Conservation (phyloP, 2,113 vertebrate species). For the Pao palembangensis region DNA sequence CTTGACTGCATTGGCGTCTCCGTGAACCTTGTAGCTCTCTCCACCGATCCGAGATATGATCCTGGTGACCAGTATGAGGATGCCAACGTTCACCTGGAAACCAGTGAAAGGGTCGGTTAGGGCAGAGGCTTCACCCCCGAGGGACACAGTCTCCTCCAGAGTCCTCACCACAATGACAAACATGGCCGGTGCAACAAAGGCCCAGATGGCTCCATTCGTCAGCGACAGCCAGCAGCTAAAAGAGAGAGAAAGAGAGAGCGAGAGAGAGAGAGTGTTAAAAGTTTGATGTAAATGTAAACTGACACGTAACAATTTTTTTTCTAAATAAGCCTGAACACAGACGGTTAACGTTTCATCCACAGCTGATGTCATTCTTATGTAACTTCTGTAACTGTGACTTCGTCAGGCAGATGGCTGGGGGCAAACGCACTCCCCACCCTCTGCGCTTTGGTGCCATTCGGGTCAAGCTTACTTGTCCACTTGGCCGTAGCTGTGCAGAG, state of each 20-base stretch:
- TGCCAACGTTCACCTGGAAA: conserved; percentile 87
- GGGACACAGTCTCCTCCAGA: background rate
- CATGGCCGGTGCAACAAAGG: conserved; percentile 93
- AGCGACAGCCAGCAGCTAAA: conserved; percentile 94
- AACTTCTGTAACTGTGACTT: too few relatives aligned
- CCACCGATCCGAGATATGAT: conserved; percentile 95
- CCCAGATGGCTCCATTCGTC: conserved; percentile 89
- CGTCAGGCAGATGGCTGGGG: too few relatives aligned
- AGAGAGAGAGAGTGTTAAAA: conserved; percentile 13
- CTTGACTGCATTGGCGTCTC: conserved; percentile 91
- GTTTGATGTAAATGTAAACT: conserved; percentile 10
- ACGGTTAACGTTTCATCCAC: conserved; percentile 22
- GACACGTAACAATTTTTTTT: conserved; percentile 18
- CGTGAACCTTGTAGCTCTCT: conserved; percentile 89
- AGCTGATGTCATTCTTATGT: conserved; percentile 33
- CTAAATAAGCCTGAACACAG: conserved; percentile 9
- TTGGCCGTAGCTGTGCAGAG: conserved; percentile 84
- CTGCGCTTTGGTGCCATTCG: background rate
- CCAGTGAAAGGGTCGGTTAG: background rate
- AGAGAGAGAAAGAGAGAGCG: conserved; percentile 25
- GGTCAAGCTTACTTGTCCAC: conserved; percentile 82
- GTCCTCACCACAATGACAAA: conserved; percentile 88
- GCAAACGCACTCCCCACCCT: too few relatives aligned
- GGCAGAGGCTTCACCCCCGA: background rate
- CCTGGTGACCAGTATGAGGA: conserved; percentile 90